Percentiles rank a stretch among this genome's conserved stretches.
Conservation (phyloP, 2,797 vertebrate genomes). For the Mycteria americana region DNA sequence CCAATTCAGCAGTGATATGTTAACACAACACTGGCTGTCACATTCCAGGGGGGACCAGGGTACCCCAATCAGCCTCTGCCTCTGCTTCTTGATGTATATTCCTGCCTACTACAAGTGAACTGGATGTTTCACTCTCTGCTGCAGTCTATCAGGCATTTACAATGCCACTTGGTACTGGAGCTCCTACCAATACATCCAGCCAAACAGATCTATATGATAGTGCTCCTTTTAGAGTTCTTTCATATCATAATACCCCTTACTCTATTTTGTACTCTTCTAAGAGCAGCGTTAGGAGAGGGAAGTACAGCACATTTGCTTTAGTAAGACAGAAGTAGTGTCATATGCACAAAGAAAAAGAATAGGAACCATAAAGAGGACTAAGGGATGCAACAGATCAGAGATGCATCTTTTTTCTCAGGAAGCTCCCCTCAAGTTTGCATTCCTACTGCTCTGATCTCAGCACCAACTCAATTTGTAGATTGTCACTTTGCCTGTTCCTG, state of each 20-base stretch:
- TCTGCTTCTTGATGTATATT: not conserved
- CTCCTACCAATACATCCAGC: not conserved
- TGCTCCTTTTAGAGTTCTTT: not conserved
- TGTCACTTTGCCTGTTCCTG: not conserved
- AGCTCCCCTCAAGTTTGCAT: not conserved
- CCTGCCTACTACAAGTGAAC: not conserved
- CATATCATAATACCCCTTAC: not conserved
- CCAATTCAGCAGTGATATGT: not conserved
- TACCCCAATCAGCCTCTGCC: not conserved
- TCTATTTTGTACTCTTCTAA: not conserved
- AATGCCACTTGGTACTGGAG: not conserved
- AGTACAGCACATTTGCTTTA: not conserved
- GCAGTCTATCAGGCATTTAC: not conserved
- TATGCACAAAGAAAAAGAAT: not conserved
- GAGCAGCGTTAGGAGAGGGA: not conserved
- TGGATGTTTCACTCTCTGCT: not conserved
- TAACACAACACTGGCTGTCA: not conserved
- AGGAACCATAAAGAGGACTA: not conserved
- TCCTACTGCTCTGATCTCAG: not conserved
- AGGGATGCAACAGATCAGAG: not conserved
- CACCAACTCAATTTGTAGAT: not conserved
- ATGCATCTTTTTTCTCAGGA: not conserved
- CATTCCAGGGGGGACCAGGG: not conserved
- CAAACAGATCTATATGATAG: not conserved
- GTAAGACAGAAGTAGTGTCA: not conserved